A percentile compares a stretch with the other conserved stretches of the same genome.
Conservation (phyloP, 1,140 invertebrate species). For the Dendrolimus kikuchii region DNA sequence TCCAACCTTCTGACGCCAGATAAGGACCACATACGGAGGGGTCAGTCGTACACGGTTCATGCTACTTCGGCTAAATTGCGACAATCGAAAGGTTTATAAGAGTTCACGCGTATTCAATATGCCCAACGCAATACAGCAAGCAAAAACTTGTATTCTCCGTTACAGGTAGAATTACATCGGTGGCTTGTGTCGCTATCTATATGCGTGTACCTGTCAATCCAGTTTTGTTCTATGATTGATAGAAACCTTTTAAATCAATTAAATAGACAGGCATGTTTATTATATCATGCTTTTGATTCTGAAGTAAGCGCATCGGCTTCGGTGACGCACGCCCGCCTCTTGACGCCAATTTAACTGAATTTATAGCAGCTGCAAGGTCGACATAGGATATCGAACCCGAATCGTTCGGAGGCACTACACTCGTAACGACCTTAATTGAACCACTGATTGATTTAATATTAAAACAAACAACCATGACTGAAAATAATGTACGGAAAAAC, state of each 20-base stretch:
- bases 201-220: slow-evolving; percentile 32
- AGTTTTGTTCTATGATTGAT: slow-evolving; percentile 28
- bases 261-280: slow-evolving; percentile 19
- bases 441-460: not conserved
- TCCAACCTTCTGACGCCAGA: slow-evolving; percentile 15
- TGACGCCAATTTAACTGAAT: slow-evolving; percentile 54
- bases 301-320: slow-evolving; percentile 46
- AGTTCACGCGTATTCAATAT: not conserved
- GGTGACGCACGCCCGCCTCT: slow-evolving; percentile 48
- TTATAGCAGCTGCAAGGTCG: slow-evolving; percentile 63
- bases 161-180: slow-evolving; percentile 56
- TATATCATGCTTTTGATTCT: slow-evolving; percentile 27
- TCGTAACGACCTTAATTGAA: slow-evolving; percentile 1
- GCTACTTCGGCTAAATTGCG: slow-evolving; percentile 4
- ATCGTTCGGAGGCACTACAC: slow-evolving; percentile 14
- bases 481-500: too few relatives aligned
- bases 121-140: slow-evolving; percentile 16
- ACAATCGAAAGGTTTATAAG: not conserved
- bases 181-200: slow-evolving; percentile 33
- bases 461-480: too few relatives aligned
- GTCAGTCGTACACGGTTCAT: slow-evolving; percentile 4
- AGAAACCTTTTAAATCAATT: slow-evolving; percentile 5
- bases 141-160: slow-evolving; percentile 54
- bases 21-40: slow-evolving; percentile 10
- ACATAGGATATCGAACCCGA: slow-evolving; percentile 57